phyloP scores from a whole-genome alignment of 2,797 vertebrate species.

The Miichthys miiuy region DNA sequence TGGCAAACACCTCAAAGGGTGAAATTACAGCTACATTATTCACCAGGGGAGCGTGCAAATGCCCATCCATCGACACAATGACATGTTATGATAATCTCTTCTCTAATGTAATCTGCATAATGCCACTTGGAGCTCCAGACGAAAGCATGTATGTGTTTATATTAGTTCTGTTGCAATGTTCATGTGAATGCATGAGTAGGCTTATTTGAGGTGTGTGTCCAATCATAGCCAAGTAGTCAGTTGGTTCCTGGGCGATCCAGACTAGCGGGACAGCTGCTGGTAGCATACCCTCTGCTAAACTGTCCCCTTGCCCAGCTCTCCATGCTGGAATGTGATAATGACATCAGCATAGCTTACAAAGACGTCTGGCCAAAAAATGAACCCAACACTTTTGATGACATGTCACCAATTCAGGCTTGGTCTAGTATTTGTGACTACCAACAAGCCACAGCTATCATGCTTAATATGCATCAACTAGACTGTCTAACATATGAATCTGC shows the following conservation, averaged over 20 bases:
- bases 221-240: constrained; percentile 47
- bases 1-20: constrained; percentile 52
- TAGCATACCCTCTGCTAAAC: constrained; percentile 45
- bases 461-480: background rate
- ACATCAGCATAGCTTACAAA: constrained; percentile 46
- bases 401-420: constrained; percentile 11
- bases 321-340: constrained; percentile 47
- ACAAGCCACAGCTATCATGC: constrained; percentile 3
- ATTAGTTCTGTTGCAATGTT: constrained; percentile 8
- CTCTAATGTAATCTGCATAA: constrained; percentile 44
- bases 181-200: constrained; percentile 37
- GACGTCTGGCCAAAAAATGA: constrained; percentile 34
- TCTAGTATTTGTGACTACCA: constrained; percentile 19
- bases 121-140: constrained; percentile 32
- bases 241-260: constrained; percentile 37
- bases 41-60: constrained; percentile 16
- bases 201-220: constrained; percentile 48
- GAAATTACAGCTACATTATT: constrained; percentile 53
- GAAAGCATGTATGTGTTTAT: constrained; percentile 35
- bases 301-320: constrained; percentile 23
- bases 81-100: constrained; percentile 59
- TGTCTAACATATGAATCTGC: constrained; percentile 40
- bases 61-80: constrained; percentile 37
- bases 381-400: constrained; percentile 14
- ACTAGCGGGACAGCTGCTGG: constrained; percentile 72